Percentiles rank a stretch among this genome's conserved stretches.
These are phyloP conservation scores for Scylla paramamosain DNA, from an alignment of 1,140 invertebrate species.

Conservation along the genomic window DNA sequence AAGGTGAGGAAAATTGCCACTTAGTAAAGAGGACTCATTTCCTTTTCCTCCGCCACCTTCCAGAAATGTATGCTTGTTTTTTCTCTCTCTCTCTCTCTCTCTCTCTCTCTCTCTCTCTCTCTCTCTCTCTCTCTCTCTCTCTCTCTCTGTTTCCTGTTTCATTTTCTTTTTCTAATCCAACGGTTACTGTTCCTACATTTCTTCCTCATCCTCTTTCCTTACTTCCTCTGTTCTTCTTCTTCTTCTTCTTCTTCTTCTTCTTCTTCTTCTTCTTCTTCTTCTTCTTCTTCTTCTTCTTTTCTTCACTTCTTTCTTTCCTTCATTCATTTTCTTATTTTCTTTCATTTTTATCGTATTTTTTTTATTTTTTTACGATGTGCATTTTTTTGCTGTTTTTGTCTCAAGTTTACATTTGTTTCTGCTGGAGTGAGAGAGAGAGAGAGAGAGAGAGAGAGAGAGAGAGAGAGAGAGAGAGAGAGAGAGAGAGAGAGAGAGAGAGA, in stretches of 20 bases:
- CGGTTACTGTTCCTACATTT: not conserved
- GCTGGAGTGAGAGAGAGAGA: conserved; percentile 12
- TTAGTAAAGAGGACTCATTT: conserved; percentile 38
- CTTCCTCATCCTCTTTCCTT: not conserved
- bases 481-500: not conserved
- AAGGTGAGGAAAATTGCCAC: conserved; percentile 59
- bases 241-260: not conserved
- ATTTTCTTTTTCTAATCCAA: not conserved
- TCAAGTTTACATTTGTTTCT: conserved; percentile 56
- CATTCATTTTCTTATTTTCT: not conserved
- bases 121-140: not conserved
- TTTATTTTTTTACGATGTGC: not conserved
- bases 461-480: conserved; percentile 45
- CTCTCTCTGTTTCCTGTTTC: not conserved
- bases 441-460: conserved; percentile 35
- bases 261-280: not conserved
- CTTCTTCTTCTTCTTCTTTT: not conserved
- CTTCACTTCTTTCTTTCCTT: not conserved
- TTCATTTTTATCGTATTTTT: not conserved
- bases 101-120: not conserved
- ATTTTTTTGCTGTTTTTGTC: conserved; percentile 40
- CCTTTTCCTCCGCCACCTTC: not conserved
- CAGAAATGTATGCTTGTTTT: not conserved
- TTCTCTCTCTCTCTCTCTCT: not conserved
- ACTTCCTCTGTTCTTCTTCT: not conserved